phyloP scores from a whole-genome alignment of 2,797 vertebrate species.

The Rhinatrema bivittatum region DNA sequence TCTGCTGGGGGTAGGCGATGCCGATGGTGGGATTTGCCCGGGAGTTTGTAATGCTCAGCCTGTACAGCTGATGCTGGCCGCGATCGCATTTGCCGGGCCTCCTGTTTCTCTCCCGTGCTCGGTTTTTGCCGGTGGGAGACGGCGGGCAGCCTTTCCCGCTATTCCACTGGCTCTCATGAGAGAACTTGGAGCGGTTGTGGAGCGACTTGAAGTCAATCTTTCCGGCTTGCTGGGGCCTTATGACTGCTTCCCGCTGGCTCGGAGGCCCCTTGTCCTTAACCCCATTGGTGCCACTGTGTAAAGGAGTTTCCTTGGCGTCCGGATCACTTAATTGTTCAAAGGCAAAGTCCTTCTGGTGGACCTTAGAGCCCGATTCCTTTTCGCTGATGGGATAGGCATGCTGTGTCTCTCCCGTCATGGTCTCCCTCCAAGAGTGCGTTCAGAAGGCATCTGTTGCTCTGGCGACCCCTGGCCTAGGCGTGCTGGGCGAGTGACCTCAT shows the following conservation, averaged over 20 bases:
- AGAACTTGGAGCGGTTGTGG: conserved; percentile 65
- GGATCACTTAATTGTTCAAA: conserved; percentile 64
- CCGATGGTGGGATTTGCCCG: conserved; percentile 76
- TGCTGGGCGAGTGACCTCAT: not conserved
- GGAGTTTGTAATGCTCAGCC: conserved; percentile 69
- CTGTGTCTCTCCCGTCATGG: conserved; percentile 87
- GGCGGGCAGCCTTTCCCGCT: conserved; percentile 63
- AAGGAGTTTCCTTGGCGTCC: conserved; percentile 48
- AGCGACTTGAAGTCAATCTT: conserved; percentile 81
- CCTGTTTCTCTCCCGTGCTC: conserved; percentile 63
- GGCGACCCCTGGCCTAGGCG: conserved; percentile 44
- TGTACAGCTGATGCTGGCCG: conserved; percentile 78
- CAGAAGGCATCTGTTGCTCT: conserved; percentile 35
- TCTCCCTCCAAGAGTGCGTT: conserved; percentile 31
- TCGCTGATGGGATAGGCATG: conserved; percentile 65
- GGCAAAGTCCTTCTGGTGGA: conserved; percentile 61
- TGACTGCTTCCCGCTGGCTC: conserved; percentile 83
- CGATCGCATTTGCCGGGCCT: conserved; percentile 66
- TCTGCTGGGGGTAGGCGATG: conserved; percentile 79
- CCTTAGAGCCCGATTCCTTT: conserved; percentile 61
- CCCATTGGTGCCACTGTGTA: conserved; percentile 18
- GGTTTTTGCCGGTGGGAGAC: conserved; percentile 69
- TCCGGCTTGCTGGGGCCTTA: conserved; percentile 75
- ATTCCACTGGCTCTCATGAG: conserved; percentile 65
- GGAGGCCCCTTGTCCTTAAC: conserved; percentile 68